A percentile compares a stretch with the other conserved stretches of the same genome.
Evolutionary conservation across 2,113 vertebrate species (phyloP).

Genomic region (Acanthochromis polyacanthus): DNA sequence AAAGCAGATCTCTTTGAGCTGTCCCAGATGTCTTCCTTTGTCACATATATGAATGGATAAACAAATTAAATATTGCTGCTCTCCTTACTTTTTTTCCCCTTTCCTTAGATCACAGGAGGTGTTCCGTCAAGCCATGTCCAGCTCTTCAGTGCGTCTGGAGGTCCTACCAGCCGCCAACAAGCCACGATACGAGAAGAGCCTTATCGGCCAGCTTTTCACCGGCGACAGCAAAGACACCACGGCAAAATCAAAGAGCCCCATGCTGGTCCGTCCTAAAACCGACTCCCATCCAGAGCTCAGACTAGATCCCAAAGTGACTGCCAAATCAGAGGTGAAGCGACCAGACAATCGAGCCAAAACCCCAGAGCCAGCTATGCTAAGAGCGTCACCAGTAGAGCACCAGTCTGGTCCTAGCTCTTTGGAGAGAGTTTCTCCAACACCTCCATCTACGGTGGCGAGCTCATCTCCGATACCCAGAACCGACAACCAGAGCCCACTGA

Average conservation of each 20-base stretch:
- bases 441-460: neutral
- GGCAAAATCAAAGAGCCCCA: constrained; percentile 80
- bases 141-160: constrained; percentile 82
- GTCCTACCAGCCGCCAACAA: constrained; percentile 87
- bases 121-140: constrained; percentile 92
- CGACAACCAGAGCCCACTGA: constrained; percentile 68
- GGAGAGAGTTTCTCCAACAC: constrained; percentile 46
- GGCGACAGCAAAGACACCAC: constrained; percentile 70
- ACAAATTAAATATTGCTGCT: neutral
- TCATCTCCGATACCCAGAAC: constrained; percentile 73
- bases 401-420: neutral
- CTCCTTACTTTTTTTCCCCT: neutral
- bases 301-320: neutral
- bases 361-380: constrained; percentile 16
- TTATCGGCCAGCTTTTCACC: constrained; percentile 88
- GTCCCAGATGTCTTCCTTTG: neutral
- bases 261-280: constrained; percentile 66
- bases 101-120: constrained; percentile 90
- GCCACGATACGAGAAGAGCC: constrained; percentile 91
- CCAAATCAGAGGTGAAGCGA: constrained; percentile 32
- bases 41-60: neutral
- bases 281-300: constrained; percentile 21
- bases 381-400: neutral
- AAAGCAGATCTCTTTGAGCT: neutral
- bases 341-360: constrained; percentile 48